A percentile compares a stretch with the other conserved stretches of the same genome.
Conservation (phyloP, 2,888 invertebrate genomes). For the Abrostola tripartita region DNA sequence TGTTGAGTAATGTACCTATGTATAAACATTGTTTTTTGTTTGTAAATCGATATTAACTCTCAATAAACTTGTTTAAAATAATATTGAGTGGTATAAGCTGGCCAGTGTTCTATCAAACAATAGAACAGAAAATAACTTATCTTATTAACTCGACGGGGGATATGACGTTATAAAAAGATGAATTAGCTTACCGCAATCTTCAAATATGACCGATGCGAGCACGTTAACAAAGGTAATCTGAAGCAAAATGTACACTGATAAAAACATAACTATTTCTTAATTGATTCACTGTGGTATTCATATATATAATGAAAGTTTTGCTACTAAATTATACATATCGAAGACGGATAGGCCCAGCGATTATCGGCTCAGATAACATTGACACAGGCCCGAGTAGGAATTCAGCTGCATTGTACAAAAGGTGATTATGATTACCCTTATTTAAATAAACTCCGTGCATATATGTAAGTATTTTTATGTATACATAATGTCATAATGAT, state of each 20-base stretch:
- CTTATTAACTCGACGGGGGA: not conserved
- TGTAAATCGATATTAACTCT: no score
- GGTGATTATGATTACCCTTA: conserved; percentile 51
- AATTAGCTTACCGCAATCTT: conserved; percentile 77
- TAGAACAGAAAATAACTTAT: not conserved
- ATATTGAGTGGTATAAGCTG: no score
- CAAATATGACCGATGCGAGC: conserved; percentile 71
- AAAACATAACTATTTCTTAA: conserved; percentile 60
- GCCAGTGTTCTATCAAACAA: not conserved
- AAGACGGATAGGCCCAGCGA: conserved; percentile 54
- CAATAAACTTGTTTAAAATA: no score
- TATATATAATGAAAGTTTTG: conserved; percentile 58
- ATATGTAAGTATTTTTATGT: not conserved
- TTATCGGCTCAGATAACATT: conserved; percentile 75
- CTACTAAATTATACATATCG: conserved; percentile 57
- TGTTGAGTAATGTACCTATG: no score
- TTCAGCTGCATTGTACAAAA: conserved; percentile 61
- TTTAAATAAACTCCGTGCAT: conserved; percentile 28
- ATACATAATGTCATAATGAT: no score
- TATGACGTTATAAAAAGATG: conserved; percentile 2
- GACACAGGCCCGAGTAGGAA: conserved; percentile 48
- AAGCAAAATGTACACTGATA: conserved; percentile 55
- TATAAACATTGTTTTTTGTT: no score
- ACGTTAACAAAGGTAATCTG: conserved; percentile 56
- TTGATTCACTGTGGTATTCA: conserved; percentile 45